These are phyloP conservation scores for Sphaerophoria rueppellii DNA, from an alignment of 2,888 invertebrate genomes.

Conservation along the genomic window DNA sequence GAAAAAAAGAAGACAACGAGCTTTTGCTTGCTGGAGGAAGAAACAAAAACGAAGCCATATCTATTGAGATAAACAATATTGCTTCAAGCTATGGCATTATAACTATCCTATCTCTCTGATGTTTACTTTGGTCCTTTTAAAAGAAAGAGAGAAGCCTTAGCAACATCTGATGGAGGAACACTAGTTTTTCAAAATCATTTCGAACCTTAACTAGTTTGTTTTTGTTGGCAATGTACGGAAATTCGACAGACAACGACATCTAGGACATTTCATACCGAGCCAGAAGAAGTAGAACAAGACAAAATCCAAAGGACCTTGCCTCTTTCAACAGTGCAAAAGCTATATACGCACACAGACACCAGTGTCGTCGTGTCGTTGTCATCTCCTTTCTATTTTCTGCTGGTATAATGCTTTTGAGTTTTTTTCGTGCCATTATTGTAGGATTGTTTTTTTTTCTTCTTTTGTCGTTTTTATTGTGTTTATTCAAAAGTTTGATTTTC, in stretches of 20 bases:
- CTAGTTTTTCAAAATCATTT: conserved; percentile 29
- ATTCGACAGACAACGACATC: conserved; percentile 20
- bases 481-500: conserved; percentile 67
- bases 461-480: conserved; percentile 54
- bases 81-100: conserved; percentile 66
- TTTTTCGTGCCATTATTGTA: conserved; percentile 19
- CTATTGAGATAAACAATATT: conserved; percentile 70
- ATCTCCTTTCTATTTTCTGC: neutral
- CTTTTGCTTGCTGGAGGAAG: neutral
- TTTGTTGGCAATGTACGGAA: conserved; percentile 1
- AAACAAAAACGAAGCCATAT: conserved; percentile 61
- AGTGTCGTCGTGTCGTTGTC: neutral
- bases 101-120: conserved; percentile 56
- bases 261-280: neutral
- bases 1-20: neutral
- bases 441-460: conserved; percentile 31
- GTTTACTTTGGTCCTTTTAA: conserved; percentile 24
- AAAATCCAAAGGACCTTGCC: neutral
- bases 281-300: neutral
- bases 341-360: neutral
- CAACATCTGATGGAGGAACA: neutral
- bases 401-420: neutral
- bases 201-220: conserved; percentile 4
- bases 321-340: neutral
- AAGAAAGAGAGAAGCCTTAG: neutral